A percentile compares a stretch with the other conserved stretches of the same genome.
Evolutionary conservation across 2,888 invertebrate species (phyloP).

Genomic region (Caenorhabditis sp.): DNA sequence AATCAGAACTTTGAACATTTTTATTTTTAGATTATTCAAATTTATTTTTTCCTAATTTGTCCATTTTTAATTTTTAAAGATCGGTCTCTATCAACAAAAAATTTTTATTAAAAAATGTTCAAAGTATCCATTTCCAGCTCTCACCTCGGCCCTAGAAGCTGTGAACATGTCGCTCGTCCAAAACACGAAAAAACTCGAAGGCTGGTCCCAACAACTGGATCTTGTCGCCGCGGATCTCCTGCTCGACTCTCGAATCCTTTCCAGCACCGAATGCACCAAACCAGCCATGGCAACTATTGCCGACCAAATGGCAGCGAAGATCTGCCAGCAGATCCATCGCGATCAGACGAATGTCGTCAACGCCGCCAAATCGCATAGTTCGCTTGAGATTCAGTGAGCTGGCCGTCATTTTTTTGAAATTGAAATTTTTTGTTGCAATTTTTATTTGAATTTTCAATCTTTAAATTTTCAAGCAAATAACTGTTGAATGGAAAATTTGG

Average conservation of each 20-base stretch:
- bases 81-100: too few species aligned
- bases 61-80: too few species aligned
- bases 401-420: too few species aligned
- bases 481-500: background rate
- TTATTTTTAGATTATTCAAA: background rate
- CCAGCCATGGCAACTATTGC: conserved; percentile 55
- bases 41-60: too few species aligned
- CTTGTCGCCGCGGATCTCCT: conserved; percentile 63
- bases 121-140: conserved; percentile 21
- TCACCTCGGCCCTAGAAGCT: conserved; percentile 42
- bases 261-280: conserved; percentile 64
- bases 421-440: too few species aligned
- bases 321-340: conserved; percentile 17
- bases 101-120: too few species aligned
- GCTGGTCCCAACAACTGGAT: conserved; percentile 70
- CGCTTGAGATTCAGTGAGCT: conserved; percentile 3
- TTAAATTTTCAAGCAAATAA: too few species aligned
- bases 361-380: conserved; percentile 27
- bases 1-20: too few species aligned
- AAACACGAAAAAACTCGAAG: conserved; percentile 64
- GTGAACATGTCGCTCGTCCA: conserved; percentile 59
- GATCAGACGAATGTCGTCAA: conserved; percentile 1
- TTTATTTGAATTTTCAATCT: too few species aligned
- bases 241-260: conserved; percentile 50
- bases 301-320: conserved; percentile 47